phyloP scores from a whole-genome alignment of 2,797 vertebrate species.

The Semotilus atromaculatus region DNA sequence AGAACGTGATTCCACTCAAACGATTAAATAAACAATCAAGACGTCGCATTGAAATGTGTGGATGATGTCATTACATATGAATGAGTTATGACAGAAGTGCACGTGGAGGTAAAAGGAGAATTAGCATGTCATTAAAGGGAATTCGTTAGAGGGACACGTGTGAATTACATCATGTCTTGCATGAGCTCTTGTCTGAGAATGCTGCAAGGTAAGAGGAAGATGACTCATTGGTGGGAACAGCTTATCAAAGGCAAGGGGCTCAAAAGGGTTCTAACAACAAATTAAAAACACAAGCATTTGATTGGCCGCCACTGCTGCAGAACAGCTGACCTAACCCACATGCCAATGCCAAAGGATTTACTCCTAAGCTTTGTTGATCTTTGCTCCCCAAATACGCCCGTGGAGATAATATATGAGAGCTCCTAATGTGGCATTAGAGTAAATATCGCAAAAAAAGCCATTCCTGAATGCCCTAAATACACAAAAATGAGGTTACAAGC shows the following conservation, averaged over 20 bases:
- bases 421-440: slow-evolving; percentile 39
- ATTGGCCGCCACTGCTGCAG: slow-evolving; percentile 9
- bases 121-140: slow-evolving; percentile 26
- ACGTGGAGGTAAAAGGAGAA: slow-evolving; percentile 28
- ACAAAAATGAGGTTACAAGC: slow-evolving; percentile 42
- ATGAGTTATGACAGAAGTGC: slow-evolving; percentile 26
- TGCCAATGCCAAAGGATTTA: slow-evolving; percentile 26
- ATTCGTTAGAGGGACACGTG: slow-evolving; percentile 23
- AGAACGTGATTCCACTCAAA: slow-evolving; percentile 31
- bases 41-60: not conserved
- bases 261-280: slow-evolving; percentile 43
- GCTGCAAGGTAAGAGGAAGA: slow-evolving; percentile 40
- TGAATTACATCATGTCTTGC: slow-evolving; percentile 47
- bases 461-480: slow-evolving; percentile 37
- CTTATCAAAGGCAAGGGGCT: slow-evolving; percentile 43
- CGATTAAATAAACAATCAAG: slow-evolving; percentile 36
- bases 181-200: slow-evolving; percentile 26
- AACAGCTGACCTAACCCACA: slow-evolving; percentile 38
- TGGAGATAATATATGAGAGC: slow-evolving; percentile 31
- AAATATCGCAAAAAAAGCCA: slow-evolving; percentile 18
- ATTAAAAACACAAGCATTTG: slow-evolving; percentile 55
- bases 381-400: slow-evolving; percentile 15
- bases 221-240: slow-evolving; percentile 52
- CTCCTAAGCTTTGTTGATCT: slow-evolving; percentile 41
- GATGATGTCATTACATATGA: slow-evolving; percentile 41